Evolutionary conservation across 2,888 invertebrate species (phyloP), one percentile per base, ranked within the genome.

Genomic region (Sylvicola cinctus): DNA sequence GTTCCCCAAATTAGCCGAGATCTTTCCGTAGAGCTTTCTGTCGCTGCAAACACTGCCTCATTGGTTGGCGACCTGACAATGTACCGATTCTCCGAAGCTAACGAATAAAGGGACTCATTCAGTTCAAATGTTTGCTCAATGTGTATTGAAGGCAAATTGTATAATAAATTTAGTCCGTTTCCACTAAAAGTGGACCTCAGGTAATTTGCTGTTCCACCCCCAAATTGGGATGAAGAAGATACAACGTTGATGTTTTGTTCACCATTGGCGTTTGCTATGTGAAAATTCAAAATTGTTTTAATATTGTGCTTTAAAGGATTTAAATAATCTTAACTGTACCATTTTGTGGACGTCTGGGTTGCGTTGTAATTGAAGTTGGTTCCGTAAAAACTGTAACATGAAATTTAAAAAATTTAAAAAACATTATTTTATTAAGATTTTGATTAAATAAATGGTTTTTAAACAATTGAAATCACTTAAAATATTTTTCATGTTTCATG

Each of bases 101-200:
- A 61, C 8, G 48, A 48, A 26, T 31, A 13, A 23, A 32, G n/a
- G n/a, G 16, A 16, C 23, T 79, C 76, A 48, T 70, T 65, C 8
- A 83, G 55, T 49, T 84, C 83, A 29, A 81, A 71, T 29, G 81
- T 77, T 55, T 83, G 83, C 48, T 83, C 78, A 36, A 81, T 74
- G 41, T 73, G 66, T 4, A 80, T 55, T 31, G 69, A 72, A 36
- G 73, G 66, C 32, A 73, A 66, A 16, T 74, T 75, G 33, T 66
- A 63, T 29, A 81, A 63, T 50, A 78, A 75, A 49, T 77, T 76
- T 39, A 76, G 61, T 11, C 80, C 80, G 29, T 69, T 63, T 27
- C 69, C 54, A 1, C 77, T 20, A 20, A 20, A 20, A 68, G 65
- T 44, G 20, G 4, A 6, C 5, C 20, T 4, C 8, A 20, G 20